Conservation (phyloP, 1,140 invertebrate species). For the Hypsibius dujardini region DNA sequence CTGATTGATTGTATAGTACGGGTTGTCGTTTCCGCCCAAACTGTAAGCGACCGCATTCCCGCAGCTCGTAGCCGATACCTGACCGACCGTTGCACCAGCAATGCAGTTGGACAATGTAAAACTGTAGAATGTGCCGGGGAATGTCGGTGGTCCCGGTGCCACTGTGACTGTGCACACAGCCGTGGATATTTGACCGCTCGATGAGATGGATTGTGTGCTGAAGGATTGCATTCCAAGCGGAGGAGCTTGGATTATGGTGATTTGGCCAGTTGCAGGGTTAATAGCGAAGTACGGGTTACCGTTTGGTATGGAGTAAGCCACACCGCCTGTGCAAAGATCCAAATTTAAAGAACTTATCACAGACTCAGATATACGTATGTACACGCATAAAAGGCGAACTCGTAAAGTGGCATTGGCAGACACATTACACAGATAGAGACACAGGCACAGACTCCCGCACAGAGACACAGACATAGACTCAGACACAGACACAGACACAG, state of each 20-base stretch:
- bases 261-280: neutral
- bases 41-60: neutral
- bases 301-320: neutral
- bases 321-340: neutral
- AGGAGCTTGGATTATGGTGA: constrained; percentile 10
- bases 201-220: neutral
- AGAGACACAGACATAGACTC: too few relatives aligned
- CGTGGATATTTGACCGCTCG: neutral
- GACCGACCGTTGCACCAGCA: neutral
- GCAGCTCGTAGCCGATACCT: neutral
- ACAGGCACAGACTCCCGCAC: too few relatives aligned
- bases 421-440: too few relatives aligned
- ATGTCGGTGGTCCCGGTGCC: neutral
- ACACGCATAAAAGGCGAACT: too few relatives aligned
- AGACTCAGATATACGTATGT: too few relatives aligned
- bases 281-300: constrained; percentile 4
- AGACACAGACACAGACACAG: too few relatives aligned
- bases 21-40: neutral
- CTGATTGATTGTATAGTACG: constrained; percentile 1
- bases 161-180: neutral
- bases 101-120: neutral
- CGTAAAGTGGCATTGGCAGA: too few relatives aligned
- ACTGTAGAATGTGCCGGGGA: neutral
- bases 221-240: constrained; percentile 1
- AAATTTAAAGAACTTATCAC: too few relatives aligned